These are phyloP conservation scores for Scalopus aquaticus DNA, from an alignment of 2,113 vertebrate species.

Conservation along the genomic window DNA sequence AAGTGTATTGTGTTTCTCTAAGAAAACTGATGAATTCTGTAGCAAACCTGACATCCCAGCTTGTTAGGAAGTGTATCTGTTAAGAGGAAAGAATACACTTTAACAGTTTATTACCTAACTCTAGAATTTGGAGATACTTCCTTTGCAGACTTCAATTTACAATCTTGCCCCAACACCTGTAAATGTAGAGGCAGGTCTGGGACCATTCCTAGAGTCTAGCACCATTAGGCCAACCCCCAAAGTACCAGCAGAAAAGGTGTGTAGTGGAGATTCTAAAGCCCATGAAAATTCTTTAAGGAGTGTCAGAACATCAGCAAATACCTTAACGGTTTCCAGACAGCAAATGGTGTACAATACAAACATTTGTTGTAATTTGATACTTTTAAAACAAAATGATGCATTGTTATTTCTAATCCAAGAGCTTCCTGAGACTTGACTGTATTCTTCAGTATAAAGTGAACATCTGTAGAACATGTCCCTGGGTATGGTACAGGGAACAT, in stretches of 20 bases:
- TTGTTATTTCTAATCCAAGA: constrained; percentile 47
- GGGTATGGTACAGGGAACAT: not conserved
- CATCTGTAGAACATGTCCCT: not conserved
- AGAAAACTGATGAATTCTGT: not conserved
- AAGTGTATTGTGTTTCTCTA: not conserved
- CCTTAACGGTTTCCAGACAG: constrained; percentile 24
- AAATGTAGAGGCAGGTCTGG: not conserved
- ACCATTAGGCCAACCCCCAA: not conserved
- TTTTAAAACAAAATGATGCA: constrained; percentile 41
- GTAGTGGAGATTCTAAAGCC: not conserved
- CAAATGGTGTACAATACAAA: not conserved
- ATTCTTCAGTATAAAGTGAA: not conserved
- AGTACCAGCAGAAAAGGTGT: not conserved
- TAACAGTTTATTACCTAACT: not conserved
- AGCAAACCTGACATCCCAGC: not conserved
- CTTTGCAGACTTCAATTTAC: not conserved
- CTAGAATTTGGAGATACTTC: constrained; percentile 26
- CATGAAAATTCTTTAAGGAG: not conserved
- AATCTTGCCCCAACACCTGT: not conserved
- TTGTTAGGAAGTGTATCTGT: not conserved
- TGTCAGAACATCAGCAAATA: not conserved
- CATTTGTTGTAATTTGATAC: constrained; percentile 45
- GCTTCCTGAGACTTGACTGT: constrained; percentile 48
- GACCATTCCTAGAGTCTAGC: not conserved
- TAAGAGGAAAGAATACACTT: not conserved